A percentile compares a stretch with the other conserved stretches of the same genome.
phyloP scores from a whole-genome alignment of 2,113 vertebrate species.

The Plotosus lineatus region DNA sequence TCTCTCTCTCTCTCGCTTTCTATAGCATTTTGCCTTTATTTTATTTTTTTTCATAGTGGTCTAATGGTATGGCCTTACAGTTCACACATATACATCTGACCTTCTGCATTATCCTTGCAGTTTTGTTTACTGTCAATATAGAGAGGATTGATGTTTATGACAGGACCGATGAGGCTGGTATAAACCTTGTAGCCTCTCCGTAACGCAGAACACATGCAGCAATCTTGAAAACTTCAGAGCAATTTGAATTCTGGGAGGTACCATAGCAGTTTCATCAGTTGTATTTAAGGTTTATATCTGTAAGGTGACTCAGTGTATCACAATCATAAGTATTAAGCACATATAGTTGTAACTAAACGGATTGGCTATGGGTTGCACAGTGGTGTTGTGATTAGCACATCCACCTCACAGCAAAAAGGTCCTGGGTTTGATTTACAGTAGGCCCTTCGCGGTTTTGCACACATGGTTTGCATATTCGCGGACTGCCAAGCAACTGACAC shows the following conservation, averaged over 20 bases:
- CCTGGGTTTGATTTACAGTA: too few species aligned
- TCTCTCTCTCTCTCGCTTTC: background rate
- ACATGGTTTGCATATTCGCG: too few species aligned
- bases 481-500: too few species aligned
- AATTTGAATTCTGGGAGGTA: background rate
- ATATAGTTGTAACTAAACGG: too few species aligned
- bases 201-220: background rate
- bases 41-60: too few species aligned
- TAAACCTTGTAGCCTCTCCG: background rate
- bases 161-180: background rate
- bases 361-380: too few species aligned
- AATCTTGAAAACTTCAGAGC: background rate
- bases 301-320: background rate
- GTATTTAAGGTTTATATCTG: background rate
- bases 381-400: background rate
- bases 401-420: background rate
- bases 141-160: constrained; percentile 9
- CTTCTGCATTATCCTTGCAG: constrained; percentile 7
- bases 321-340: background rate
- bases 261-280: background rate
- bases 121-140: background rate
- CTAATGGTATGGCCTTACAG: background rate
- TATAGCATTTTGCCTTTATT: background rate
- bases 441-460: too few species aligned
- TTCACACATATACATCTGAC: background rate